Base-by-base conservation (phyloP, 1,140 invertebrate species). In the Frieseomelitta varia region DNA sequence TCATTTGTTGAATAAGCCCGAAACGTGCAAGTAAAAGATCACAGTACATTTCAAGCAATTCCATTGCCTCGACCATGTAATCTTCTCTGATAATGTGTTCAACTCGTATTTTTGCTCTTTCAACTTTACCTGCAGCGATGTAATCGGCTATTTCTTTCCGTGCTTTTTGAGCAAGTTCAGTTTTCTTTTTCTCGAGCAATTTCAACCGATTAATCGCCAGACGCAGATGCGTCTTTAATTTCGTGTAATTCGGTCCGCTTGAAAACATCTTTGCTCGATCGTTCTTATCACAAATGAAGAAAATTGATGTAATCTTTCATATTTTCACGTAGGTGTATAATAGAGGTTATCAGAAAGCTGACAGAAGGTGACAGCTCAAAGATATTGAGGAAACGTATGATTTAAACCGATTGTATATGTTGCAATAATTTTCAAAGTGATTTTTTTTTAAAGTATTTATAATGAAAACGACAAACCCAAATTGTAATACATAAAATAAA, bases 51-150 rank as follows among this genome's bases (percentile, higher is more conserved):
- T 99, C 99, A 4, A 99, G 96, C 71, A 99, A 96, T 96, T 99
- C 99, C 97, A 99, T 99, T 0, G 99, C 99, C 95, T 99, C 99
- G 1, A 99, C 99, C 94, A 99, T 96, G 94, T 99, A 99, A 95
- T 99, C 99, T 95, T 99, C 99, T 47, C 99, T 96, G 81, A 99
- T 99, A 73, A 99, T 99, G 85, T 99, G 98, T 94, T 99, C 99
- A 0, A 99, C 99, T 61, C 99, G 95, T 85, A 99, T 99, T 94
- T 98, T 98, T 0, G 99, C 99, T 85, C 97, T 95, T 95, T 99
- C 99, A 91, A 96, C 96, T 96, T 99, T 99, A 67, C 98, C 97
- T 82, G 96, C 96, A 68, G 96, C 96, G 86, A 99, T 97, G 91
- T 98, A 99, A 95, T 99, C 99, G 2, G 99, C 99, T 84, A 99